Percentiles rank a stretch among this genome's conserved stretches.
Conservation (phyloP, 2,888 invertebrate genomes). For the Sericinus montela region DNA sequence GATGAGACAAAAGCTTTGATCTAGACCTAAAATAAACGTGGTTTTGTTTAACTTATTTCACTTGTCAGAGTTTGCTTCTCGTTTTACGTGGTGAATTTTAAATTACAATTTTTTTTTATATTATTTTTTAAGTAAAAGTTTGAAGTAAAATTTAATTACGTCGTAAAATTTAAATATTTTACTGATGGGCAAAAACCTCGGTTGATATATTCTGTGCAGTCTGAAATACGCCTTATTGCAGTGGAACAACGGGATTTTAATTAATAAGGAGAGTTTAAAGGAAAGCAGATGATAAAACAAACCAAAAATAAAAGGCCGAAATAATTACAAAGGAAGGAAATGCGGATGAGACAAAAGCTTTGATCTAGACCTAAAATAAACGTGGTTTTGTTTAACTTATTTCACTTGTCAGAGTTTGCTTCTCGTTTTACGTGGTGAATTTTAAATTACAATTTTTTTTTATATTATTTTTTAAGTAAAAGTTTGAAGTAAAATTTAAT, state of each 20-base stretch:
- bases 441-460: too few species aligned
- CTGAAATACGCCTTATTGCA: too few species aligned
- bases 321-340: constrained; percentile 5
- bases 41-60: constrained; percentile 26
- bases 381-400: constrained; percentile 23
- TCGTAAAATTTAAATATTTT: too few species aligned
- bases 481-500: too few species aligned
- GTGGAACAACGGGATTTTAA: background rate
- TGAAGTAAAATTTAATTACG: too few species aligned
- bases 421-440: too few species aligned
- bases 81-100: too few species aligned
- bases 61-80: constrained; percentile 25
- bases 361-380: constrained; percentile 25
- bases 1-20: constrained; percentile 5
- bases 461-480: too few species aligned
- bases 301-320: background rate
- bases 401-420: constrained; percentile 27
- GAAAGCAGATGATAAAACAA: background rate
- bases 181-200: too few species aligned
- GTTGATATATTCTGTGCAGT: too few species aligned
- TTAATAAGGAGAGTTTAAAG: background rate
- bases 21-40: constrained; percentile 25
- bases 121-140: too few species aligned
- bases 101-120: too few species aligned
- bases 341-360: constrained; percentile 2